Evolutionary conservation across 2,797 vertebrate genomes (phyloP).

Genomic region (Argya squamiceps): DNA sequence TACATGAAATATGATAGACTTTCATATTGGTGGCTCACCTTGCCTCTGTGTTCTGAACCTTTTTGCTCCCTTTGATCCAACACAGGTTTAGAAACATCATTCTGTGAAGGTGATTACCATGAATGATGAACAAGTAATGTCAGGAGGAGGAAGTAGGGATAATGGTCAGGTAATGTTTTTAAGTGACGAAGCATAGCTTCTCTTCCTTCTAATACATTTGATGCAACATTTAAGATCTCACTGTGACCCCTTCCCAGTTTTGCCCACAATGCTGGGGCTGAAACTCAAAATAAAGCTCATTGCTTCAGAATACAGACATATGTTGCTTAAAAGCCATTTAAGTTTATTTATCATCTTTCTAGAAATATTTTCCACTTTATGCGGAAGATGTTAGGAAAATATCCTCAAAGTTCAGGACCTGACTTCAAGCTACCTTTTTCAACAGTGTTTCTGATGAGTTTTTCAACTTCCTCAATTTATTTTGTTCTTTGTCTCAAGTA

Average conservation of each 20-base stretch:
- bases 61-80: background rate
- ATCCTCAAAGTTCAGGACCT: background rate
- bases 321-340: background rate
- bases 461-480: background rate
- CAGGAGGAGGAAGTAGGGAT: background rate
- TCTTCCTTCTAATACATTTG: background rate
- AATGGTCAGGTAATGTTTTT: background rate
- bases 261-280: background rate
- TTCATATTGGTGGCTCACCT: background rate
- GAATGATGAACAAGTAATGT: background rate
- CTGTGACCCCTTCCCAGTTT: background rate
- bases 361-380: background rate
- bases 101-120: background rate
- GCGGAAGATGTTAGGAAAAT: background rate
- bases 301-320: background rate
- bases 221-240: background rate
- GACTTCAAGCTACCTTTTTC: background rate
- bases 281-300: background rate
- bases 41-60: background rate
- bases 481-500: background rate
- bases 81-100: background rate
- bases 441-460: background rate
- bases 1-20: background rate
- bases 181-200: background rate
- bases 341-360: background rate